A percentile compares a stretch with the other conserved stretches of the same genome.
Evolutionary conservation across 2,797 vertebrate genomes (phyloP).

Genomic region (Neosilurus hyrtlii): DNA sequence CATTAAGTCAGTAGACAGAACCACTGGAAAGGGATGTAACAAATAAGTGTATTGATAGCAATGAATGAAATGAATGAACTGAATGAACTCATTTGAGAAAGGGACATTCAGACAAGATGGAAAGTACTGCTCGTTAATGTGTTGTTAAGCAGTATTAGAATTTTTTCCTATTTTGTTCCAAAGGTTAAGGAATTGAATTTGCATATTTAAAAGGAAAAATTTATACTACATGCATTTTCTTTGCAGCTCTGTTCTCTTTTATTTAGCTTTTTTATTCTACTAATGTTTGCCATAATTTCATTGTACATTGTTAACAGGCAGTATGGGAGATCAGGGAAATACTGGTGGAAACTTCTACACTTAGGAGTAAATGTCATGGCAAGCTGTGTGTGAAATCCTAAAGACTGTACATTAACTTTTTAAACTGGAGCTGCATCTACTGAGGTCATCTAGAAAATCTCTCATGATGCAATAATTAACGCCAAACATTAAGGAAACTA

Average conservation of each 20-base stretch:
- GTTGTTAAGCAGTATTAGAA: not conserved
- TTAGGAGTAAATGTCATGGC: not conserved
- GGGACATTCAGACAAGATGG: conserved; percentile 30
- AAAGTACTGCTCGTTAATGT: conserved; percentile 25
- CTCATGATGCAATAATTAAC: not conserved
- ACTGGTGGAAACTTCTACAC: not conserved
- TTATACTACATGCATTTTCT: not conserved
- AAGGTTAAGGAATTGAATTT: conserved; percentile 35
- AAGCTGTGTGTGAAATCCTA: not conserved
- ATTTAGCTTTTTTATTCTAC: not conserved
- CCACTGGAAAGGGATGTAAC: conserved; percentile 9
- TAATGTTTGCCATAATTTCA: conserved; percentile 5
- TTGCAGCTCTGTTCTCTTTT: not conserved
- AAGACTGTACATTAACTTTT: not conserved
- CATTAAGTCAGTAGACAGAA: conserved; percentile 8
- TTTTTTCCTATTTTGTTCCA: conserved; percentile 12
- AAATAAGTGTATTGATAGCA: conserved; percentile 25
- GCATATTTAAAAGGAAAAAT: conserved; percentile 29
- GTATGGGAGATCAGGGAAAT: not conserved
- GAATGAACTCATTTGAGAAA: conserved; percentile 7
- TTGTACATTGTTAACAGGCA: conserved; percentile 7
- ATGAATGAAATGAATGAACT: conserved; percentile 18
- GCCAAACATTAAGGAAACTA: not conserved
- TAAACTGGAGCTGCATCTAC: not conserved
- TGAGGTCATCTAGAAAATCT: not conserved